A percentile compares a stretch with the other conserved stretches of the same genome.
Conservation (phyloP, 2,113 vertebrate genomes). For the Sinocyclocheilus maitianheensis region DNA sequence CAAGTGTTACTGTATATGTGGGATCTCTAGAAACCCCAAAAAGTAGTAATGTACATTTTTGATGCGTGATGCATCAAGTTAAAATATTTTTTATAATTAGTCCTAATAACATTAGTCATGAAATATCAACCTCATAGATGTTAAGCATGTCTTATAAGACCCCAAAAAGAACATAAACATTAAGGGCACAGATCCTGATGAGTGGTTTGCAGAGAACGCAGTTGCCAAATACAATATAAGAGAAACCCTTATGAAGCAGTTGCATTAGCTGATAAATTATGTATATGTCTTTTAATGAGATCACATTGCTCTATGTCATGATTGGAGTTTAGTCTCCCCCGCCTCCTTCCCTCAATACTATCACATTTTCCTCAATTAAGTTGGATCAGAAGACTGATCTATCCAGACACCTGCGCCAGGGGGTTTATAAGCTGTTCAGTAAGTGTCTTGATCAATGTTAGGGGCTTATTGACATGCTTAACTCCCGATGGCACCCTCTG, state of each 20-base stretch:
- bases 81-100: background rate
- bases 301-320: constrained; percentile 42
- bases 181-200: background rate
- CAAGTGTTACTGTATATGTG: background rate
- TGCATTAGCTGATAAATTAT: constrained; percentile 53
- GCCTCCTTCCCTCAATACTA: constrained; percentile 10
- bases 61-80: background rate
- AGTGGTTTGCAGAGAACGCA: background rate
- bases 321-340: constrained; percentile 14
- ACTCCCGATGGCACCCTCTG: constrained; percentile 41
- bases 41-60: background rate
- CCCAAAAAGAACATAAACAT: background rate
- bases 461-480: constrained; percentile 45
- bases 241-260: constrained; percentile 26
- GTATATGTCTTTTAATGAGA: constrained; percentile 53
- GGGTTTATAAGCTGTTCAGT: constrained; percentile 38
- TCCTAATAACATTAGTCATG: background rate
- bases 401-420: constrained; percentile 21
- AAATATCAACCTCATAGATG: background rate
- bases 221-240: background rate
- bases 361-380: constrained; percentile 58
- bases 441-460: constrained; percentile 48
- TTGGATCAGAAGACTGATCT: constrained; percentile 54
- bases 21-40: background rate
- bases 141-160: background rate